A percentile compares a stretch with the other conserved stretches of the same genome.
Conservation (phyloP, 2,888 invertebrate species). For the Agriopis marginaria region DNA sequence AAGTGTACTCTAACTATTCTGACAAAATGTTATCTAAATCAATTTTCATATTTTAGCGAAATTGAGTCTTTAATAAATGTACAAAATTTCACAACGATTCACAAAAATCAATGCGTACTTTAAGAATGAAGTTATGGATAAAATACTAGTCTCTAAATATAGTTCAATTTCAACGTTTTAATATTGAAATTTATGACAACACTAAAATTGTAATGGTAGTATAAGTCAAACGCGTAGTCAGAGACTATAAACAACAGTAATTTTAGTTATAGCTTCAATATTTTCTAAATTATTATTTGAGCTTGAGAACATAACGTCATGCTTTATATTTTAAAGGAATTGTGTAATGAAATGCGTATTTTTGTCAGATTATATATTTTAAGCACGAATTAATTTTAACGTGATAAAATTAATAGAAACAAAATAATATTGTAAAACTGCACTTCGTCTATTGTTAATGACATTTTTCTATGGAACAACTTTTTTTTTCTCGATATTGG, state of each 20-base stretch:
- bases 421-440: no score
- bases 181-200: constrained; percentile 36
- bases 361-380: background rate
- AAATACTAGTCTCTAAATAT: constrained; percentile 13
- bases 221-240: constrained; percentile 43
- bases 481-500: no score
- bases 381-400: background rate
- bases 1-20: no score
- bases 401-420: no score
- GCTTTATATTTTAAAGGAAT: constrained; percentile 2
- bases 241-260: constrained; percentile 38
- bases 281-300: constrained; percentile 22
- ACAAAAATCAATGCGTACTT: background rate
- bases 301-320: constrained; percentile 9
- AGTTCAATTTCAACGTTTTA: constrained; percentile 28
- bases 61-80: no score
- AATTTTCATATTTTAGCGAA: no score
- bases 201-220: constrained; percentile 36
- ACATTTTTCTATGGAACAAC: no score
- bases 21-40: no score
- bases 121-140: background rate
- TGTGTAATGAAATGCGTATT: constrained; percentile 1
- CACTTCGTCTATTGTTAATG: no score
- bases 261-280: constrained; percentile 19
- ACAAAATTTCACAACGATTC: background rate